These are phyloP conservation scores for Labia minor DNA, from an alignment of 2,888 invertebrate genomes.

Conservation along the genomic window DNA sequence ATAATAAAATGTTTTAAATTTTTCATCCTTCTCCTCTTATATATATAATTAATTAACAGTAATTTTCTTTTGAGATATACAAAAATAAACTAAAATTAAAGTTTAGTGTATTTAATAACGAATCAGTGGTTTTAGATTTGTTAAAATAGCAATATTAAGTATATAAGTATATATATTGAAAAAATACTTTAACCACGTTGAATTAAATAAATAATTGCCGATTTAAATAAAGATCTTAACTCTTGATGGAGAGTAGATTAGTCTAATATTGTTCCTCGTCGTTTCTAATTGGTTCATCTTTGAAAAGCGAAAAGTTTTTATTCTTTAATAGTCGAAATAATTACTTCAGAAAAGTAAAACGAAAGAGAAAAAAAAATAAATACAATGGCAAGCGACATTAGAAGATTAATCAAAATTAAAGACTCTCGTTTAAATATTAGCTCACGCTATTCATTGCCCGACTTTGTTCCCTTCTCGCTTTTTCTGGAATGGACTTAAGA, in stretches of 20 bases:
- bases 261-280: neutral
- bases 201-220: no score
- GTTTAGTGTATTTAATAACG: no score
- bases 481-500: neutral
- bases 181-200: no score
- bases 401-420: constrained; percentile 7
- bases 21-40: no score
- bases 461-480: neutral
- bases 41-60: no score
- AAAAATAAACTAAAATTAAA: no score
- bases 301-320: neutral
- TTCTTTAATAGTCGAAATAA: constrained; percentile 7
- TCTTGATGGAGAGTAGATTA: neutral
- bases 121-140: no score
- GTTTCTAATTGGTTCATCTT: neutral
- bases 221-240: no score
- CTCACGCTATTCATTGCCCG: neutral
- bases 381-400: neutral
- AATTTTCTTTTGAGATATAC: no score
- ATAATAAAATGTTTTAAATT: no score
- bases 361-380: neutral
- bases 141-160: no score
- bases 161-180: no score
- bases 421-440: neutral
- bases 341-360: constrained; percentile 1